Percentiles rank a stretch among this genome's conserved stretches.
phyloP scores from a whole-genome alignment of 2,888 invertebrate genomes.

The Leptopilina drosophilae region DNA sequence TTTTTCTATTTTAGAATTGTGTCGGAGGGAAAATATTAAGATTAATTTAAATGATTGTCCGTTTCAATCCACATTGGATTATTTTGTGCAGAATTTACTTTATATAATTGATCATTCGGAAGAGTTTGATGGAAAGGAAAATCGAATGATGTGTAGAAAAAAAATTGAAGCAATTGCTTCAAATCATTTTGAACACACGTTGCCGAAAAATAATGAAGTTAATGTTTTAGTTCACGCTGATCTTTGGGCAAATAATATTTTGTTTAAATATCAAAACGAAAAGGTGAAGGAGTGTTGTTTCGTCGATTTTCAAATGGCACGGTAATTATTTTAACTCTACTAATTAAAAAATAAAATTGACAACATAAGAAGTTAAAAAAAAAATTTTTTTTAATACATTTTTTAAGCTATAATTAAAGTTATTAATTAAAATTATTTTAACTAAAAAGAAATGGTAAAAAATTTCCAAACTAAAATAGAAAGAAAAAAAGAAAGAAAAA shows the following conservation, averaged over 20 bases:
- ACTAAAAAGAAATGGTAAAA: too few species aligned
- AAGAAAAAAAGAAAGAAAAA: too few species aligned
- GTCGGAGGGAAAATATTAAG: background rate
- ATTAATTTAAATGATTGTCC: background rate
- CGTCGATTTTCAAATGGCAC: constrained; percentile 12
- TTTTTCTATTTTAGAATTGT: constrained; percentile 45
- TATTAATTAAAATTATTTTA: too few species aligned
- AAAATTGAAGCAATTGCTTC: background rate
- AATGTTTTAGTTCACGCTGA: constrained; percentile 63
- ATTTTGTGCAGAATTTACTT: background rate
- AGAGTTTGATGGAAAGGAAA: background rate
- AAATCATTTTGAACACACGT: constrained; percentile 53
- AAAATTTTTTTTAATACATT: too few species aligned
- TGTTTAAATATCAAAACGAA: background rate
- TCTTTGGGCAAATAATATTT: constrained; percentile 19
- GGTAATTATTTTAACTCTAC: background rate
- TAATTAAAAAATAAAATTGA: too few species aligned
- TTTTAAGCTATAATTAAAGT: too few species aligned
- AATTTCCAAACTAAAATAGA: too few species aligned
- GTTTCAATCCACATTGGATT: background rate
- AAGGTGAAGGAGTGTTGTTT: background rate
- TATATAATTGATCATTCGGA: background rate
- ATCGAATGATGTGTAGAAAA: background rate
- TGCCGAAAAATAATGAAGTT: constrained; percentile 62
- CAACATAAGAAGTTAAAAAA: too few species aligned